Conservation (phyloP, 2,888 invertebrate species). For the Tenthredo distinguenda region DNA sequence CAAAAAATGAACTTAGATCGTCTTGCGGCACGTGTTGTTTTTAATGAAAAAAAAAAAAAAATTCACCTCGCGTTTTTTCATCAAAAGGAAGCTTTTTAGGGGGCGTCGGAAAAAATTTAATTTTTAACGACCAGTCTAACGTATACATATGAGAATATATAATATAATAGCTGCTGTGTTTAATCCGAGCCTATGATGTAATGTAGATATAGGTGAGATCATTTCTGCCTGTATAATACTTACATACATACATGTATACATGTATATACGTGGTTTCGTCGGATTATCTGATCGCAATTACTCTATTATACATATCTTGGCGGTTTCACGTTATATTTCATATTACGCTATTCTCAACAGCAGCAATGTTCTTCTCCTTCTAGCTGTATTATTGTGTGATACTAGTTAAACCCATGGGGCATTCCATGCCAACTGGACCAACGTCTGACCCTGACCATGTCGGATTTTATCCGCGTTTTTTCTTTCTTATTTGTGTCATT, state of each 20-base stretch:
- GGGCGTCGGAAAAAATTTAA: too few species aligned
- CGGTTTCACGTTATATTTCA: background rate
- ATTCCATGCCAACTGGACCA: too few species aligned
- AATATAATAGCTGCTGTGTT: background rate
- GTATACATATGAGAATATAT: background rate
- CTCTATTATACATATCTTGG: background rate
- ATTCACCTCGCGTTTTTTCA: too few species aligned
- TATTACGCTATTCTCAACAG: background rate
- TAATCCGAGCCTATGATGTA: slow-evolving; percentile 10
- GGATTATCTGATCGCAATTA: slow-evolving; percentile 29
- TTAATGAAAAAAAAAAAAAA: too few species aligned
- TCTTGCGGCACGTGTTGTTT: too few species aligned
- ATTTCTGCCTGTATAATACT: background rate
- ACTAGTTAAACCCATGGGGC: background rate
- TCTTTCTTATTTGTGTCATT: too few species aligned
- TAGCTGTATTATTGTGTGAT: background rate
- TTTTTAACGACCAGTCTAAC: too few species aligned
- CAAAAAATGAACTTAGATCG: too few species aligned
- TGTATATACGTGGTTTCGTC: background rate
- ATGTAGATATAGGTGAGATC: background rate
- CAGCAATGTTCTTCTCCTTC: background rate
- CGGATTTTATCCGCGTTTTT: too few species aligned
- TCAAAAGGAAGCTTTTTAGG: too few species aligned
- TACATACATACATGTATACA: too few species aligned
- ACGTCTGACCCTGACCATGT: too few species aligned